A percentile compares a stretch with the other conserved stretches of the same genome.
Conservation (phyloP, 2,113 vertebrate species). For the Megaptera novaeangliae region DNA sequence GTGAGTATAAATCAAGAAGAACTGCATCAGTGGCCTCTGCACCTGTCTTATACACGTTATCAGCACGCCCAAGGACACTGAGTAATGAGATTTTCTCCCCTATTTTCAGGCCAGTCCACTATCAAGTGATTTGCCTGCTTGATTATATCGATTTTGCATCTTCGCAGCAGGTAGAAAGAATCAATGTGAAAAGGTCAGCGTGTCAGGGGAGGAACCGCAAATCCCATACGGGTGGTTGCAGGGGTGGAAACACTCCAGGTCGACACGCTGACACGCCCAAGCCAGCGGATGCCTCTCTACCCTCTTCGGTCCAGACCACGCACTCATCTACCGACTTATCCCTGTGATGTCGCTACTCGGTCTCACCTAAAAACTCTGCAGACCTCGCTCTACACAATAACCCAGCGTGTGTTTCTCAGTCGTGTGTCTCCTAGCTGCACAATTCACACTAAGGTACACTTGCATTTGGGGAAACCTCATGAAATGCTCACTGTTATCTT, state of each 20-base stretch:
- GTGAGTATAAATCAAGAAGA: not conserved
- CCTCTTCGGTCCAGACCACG: not conserved
- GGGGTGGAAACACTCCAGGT: conserved; percentile 43
- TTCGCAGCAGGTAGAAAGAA: conserved; percentile 64
- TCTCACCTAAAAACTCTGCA: not conserved
- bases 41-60: not conserved
- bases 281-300: not conserved
- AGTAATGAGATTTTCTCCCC: conserved; percentile 12
- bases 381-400: not conserved
- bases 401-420: not conserved
- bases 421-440: not conserved
- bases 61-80: conserved; percentile 37
- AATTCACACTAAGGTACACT: not conserved
- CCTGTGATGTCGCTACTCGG: not conserved
- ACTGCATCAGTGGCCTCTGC: not conserved
- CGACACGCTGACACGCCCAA: conserved; percentile 1
- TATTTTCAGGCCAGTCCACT: conserved; percentile 26
- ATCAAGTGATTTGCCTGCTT: conserved; percentile 62
- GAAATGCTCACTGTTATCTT: not conserved
- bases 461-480: not conserved
- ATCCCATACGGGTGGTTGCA: conserved; percentile 46
- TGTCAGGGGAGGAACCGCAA: conserved; percentile 50
- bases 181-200: conserved; percentile 64
- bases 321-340: conserved; percentile 1
- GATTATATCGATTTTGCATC: conserved; percentile 69